Conservation (phyloP, 2,888 invertebrate genomes). For the Amaurobius ferox region DNA sequence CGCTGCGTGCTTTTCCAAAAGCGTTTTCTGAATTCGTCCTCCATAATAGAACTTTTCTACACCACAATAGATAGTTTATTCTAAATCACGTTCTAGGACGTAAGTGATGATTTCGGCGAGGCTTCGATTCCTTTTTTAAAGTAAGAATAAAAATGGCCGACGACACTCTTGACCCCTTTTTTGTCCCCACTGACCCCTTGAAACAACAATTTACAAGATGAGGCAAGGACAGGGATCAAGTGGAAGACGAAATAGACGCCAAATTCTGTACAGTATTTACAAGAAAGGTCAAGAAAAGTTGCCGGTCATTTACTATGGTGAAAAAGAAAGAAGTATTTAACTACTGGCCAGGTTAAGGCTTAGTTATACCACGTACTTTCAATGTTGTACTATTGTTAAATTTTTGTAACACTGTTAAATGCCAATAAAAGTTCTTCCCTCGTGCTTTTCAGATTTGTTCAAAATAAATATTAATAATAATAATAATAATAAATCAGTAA, state of each 20-base stretch:
- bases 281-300: background rate
- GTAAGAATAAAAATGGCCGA: conserved; percentile 17
- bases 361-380: background rate
- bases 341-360: conserved; percentile 11
- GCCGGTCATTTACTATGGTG: background rate
- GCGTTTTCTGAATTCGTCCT: background rate
- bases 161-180: conserved; percentile 19
- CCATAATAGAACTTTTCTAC: background rate
- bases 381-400: too few species aligned
- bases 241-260: conserved; percentile 58
- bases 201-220: conserved; percentile 71
- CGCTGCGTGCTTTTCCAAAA: background rate
- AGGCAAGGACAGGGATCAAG: conserved; percentile 58
- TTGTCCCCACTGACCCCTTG: conserved; percentile 45
- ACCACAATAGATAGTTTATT: background rate
- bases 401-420: too few species aligned
- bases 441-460: too few species aligned
- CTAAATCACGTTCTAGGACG: conserved; percentile 26
- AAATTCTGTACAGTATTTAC: conserved; percentile 73
- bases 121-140: conserved; percentile 27
- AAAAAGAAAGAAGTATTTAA: background rate
- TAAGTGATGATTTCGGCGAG: conserved; percentile 18
- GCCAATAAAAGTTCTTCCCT: too few species aligned
- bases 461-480: too few species aligned
- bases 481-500: too few species aligned